Evolutionary conservation across 2,113 vertebrate species (phyloP), one percentile per base, ranked within the genome.

Genomic region (Bucco capensis): DNA sequence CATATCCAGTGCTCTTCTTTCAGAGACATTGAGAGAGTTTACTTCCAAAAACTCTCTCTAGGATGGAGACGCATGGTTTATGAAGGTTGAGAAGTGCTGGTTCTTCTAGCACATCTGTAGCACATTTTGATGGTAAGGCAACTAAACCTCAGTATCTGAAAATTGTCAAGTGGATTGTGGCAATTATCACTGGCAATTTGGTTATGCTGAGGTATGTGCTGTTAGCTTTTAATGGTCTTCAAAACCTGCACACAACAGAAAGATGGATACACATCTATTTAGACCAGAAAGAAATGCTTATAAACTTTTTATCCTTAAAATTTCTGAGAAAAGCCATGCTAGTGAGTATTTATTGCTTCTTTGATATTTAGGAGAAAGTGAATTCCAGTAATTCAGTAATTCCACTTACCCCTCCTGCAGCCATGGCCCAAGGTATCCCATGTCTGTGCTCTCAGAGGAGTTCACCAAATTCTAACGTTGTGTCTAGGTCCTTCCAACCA

Each of bases 21-120:
- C 88, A 72, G 56, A 93, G n/a, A 28, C 44, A 87, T 53, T 40
- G 70, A 92, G 70, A 84, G 42, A 54, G 86, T 35, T 53, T 90
- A 79, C 37, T 94, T 96, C 76, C 15, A 83, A 83, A 92, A 77
- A 73, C 46, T 81, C 77, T 47, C 72, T 78, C 35, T 76, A 50
- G 50, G 71, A 44, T 93, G 53, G 62, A 92, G 75, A 76, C 42
- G 17, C 30, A 76, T 31, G 12, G 14, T 83, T 88, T 83, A 58
- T 82, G 81, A 85, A 71, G 18, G 15, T 38, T 94, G 80, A 31
- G 57, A 94, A 83, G 24, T 42, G 16, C 22, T 77, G 31, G 0
- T 51, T 92, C 28, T 76, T 66, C 53, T 88, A 69, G 56, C 12
- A 54, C 0, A 2, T 40, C 47, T 85, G 44, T 25, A 70, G 47